Evolutionary conservation across 2,113 vertebrate genomes (phyloP).

Genomic region (Tetraodon nigroviridis): DNA sequence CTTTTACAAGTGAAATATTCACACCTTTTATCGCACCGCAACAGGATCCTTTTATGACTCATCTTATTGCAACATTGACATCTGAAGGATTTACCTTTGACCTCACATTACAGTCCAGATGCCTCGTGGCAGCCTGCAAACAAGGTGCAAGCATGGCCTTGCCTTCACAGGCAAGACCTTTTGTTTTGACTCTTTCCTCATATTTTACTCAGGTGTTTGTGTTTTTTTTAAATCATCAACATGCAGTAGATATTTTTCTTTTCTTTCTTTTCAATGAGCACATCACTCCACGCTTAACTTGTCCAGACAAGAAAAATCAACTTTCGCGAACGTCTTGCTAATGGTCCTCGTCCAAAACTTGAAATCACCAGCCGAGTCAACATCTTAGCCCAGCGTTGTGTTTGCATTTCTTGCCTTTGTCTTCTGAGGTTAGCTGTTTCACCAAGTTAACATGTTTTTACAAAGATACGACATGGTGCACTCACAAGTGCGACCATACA

Average conservation of each 20-base stretch:
- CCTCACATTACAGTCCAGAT: conserved; percentile 36
- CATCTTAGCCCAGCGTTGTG: conserved; percentile 37
- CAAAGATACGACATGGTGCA: conserved; percentile 52
- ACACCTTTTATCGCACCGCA: conserved; percentile 53
- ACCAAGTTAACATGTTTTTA: conserved; percentile 56
- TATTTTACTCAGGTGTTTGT: conserved; percentile 9
- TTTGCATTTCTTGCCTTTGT: conserved; percentile 49
- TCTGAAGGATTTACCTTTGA: conserved; percentile 55
- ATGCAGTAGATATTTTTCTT: not conserved
- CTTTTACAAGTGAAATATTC: conserved; percentile 56
- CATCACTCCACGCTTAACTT: conserved; percentile 24
- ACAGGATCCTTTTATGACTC: conserved; percentile 36
- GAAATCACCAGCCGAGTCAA: conserved; percentile 29
- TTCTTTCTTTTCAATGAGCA: conserved; percentile 6
- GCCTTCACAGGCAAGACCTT: conserved; percentile 12
- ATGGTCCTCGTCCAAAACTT: conserved; percentile 46
- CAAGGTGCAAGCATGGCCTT: not conserved
- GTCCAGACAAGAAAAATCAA: conserved; percentile 51
- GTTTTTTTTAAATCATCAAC: too few species aligned
- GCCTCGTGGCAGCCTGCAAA: conserved; percentile 26
- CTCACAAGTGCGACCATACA: conserved; percentile 22
- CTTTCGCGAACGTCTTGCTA: conserved; percentile 42
- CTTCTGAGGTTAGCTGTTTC: conserved; percentile 38
- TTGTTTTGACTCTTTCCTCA: conserved; percentile 28
- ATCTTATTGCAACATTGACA: conserved; percentile 37